These are phyloP conservation scores for Nemapogon koenigi DNA, from an alignment of 2,888 invertebrate genomes.

Conservation along the genomic window DNA sequence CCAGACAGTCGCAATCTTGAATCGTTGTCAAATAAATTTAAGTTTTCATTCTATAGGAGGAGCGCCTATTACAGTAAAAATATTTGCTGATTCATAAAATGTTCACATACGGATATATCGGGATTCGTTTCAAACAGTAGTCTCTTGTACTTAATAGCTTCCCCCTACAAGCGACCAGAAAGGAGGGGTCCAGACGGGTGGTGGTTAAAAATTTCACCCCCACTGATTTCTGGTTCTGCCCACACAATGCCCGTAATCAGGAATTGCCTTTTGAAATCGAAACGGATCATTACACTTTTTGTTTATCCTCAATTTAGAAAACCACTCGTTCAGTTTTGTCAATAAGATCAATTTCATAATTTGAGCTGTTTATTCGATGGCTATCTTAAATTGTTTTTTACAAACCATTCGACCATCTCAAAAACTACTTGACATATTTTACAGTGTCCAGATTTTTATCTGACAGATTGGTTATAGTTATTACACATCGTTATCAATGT, in stretches of 20 bases:
- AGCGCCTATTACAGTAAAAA: too few relatives aligned
- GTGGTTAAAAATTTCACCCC: constrained; percentile 16
- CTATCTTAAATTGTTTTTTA: too few relatives aligned
- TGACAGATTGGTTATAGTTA: constrained; percentile 24
- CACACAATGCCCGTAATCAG: constrained; percentile 29
- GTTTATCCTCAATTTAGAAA: constrained; percentile 21
- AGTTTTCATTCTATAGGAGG: too few relatives aligned
- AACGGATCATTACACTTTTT: constrained; percentile 41
- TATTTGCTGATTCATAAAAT: too few relatives aligned
- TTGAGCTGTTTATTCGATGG: too few relatives aligned
- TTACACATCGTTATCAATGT: constrained; percentile 37
- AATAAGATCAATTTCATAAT: too few relatives aligned
- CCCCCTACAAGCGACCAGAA: constrained; percentile 12
- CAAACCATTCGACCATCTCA: background rate
- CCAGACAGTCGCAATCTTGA: too few relatives aligned
- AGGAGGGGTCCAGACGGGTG: constrained; percentile 12
- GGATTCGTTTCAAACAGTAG: too few relatives aligned
- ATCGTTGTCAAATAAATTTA: too few relatives aligned
- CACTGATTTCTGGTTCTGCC: constrained; percentile 12
- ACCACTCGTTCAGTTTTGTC: constrained; percentile 1
- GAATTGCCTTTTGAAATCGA: constrained; percentile 62
- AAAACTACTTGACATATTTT: background rate
- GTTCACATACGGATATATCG: too few relatives aligned
- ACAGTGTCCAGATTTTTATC: constrained; percentile 2
- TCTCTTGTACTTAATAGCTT: constrained; percentile 23